A percentile compares a stretch with the other conserved stretches of the same genome.
These are phyloP conservation scores for Pentalonia nigronervosa DNA, from an alignment of 1,140 invertebrate genomes.

Conservation along the genomic window DNA sequence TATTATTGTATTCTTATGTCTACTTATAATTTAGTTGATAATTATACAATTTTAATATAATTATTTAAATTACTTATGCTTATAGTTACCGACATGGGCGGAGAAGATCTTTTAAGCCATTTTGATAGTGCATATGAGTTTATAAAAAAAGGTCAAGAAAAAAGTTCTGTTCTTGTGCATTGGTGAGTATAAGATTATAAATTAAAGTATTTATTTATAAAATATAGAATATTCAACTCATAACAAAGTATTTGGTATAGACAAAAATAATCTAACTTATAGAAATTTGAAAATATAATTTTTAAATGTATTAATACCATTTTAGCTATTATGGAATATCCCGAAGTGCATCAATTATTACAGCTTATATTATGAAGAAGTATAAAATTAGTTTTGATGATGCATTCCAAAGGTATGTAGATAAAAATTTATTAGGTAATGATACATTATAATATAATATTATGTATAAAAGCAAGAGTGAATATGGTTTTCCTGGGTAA, in stretches of 20 bases:
- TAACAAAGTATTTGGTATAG: background rate
- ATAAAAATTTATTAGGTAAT: slow-evolving; percentile 40
- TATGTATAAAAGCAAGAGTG: too few relatives aligned
- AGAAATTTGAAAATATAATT: background rate
- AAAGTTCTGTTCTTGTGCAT: slow-evolving; percentile 77
- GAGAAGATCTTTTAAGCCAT: slow-evolving; percentile 81
- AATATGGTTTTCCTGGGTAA: too few relatives aligned
- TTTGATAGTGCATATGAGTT: slow-evolving; percentile 79
- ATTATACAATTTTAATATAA: background rate
- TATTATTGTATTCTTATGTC: background rate
- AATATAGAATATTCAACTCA: background rate
- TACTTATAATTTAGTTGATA: background rate
- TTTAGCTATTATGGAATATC: slow-evolving; percentile 84
- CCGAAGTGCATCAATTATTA: slow-evolving; percentile 81
- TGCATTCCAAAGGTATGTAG: slow-evolving; percentile 70
- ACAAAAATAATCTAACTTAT: background rate
- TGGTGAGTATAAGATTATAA: slow-evolving; percentile 68
- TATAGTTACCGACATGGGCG: slow-evolving; percentile 77
- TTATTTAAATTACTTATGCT: slow-evolving; percentile 2
- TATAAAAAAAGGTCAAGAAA: slow-evolving; percentile 70
- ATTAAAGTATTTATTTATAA: too few relatives aligned
- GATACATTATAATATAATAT: background rate
- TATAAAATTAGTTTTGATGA: slow-evolving; percentile 74
- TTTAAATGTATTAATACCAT: background rate
- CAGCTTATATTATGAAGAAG: slow-evolving; percentile 87